A percentile compares a stretch with the other conserved stretches of the same genome.
Conservation (phyloP, 2,888 invertebrate genomes). For the Thyatira batis region DNA sequence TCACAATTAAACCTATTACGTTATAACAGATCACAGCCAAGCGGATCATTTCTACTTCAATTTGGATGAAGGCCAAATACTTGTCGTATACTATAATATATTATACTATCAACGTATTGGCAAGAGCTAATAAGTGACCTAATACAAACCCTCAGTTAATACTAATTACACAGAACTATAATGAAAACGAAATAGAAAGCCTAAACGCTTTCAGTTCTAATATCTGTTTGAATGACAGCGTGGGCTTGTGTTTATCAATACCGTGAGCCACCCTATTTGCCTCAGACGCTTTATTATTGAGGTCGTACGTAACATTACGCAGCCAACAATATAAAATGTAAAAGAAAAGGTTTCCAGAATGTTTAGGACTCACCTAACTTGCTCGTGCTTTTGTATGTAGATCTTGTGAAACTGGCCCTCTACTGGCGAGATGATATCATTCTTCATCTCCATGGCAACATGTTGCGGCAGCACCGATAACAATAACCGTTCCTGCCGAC, state of each 20-base stretch:
- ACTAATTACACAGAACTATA: neutral
- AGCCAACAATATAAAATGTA: neutral
- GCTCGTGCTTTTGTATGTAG: constrained; percentile 96
- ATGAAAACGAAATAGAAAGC: too few species aligned
- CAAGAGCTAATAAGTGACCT: constrained; percentile 25
- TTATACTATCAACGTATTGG: constrained; percentile 45
- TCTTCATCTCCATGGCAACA: constrained; percentile 96
- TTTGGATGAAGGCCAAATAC: constrained; percentile 60
- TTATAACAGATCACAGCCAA: constrained; percentile 39
- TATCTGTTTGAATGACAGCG: neutral
- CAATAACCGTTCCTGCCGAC: constrained; percentile 88
- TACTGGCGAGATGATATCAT: constrained; percentile 94
- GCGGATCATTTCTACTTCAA: constrained; percentile 39
- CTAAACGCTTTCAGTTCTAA: neutral
- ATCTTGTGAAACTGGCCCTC: constrained; percentile 97
- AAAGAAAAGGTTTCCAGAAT: constrained; percentile 3
- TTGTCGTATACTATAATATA: constrained; percentile 47
- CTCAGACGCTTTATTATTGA: neutral
- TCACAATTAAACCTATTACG: constrained; percentile 19
- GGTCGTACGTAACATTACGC: neutral
- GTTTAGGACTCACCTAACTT: constrained; percentile 88
- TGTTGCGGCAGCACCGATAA: constrained; percentile 95
- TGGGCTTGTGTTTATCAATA: neutral
- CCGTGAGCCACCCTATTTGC: neutral
- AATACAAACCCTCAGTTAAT: neutral